Percentiles rank a stretch among this genome's conserved stretches.
phyloP scores from a whole-genome alignment of 2,797 vertebrate species.

The Buphagus erythrorhynchus region DNA sequence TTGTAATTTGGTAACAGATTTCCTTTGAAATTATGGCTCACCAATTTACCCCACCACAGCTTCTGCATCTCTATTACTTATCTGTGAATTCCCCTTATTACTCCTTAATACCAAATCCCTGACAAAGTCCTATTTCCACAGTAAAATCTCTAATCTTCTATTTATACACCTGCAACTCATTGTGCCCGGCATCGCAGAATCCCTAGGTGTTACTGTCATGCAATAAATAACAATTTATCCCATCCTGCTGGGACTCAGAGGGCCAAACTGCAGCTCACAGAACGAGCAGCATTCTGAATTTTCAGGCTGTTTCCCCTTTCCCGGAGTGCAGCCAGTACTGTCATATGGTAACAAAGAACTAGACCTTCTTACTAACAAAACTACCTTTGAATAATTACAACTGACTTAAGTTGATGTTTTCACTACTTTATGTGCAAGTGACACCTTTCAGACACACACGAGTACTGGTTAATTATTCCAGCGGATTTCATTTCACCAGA shows the following conservation, averaged over 20 bases:
- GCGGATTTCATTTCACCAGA: not conserved
- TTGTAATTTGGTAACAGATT: not conserved
- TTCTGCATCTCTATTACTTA: not conserved
- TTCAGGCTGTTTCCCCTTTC: not conserved
- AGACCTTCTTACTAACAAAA: not conserved
- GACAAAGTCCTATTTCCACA: not conserved
- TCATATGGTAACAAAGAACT: not conserved
- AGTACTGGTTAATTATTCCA: not conserved
- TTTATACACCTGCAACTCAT: not conserved
- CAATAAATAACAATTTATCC: not conserved
- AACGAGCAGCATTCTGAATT: not conserved
- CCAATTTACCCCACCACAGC: not conserved
- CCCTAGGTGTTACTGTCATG: not conserved
- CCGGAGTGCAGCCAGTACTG: fast-evolving
- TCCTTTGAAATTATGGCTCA: not conserved
- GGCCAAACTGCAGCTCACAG: not conserved
- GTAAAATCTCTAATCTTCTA: not conserved
- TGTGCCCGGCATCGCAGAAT: not conserved
- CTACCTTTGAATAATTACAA: not conserved
- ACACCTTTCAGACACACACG: not conserved
- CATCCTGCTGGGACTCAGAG: not conserved
- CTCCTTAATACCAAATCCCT: not conserved
- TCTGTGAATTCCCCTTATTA: not conserved
- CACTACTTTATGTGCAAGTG: not conserved
- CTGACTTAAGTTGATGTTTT: not conserved